phyloP scores from a whole-genome alignment of 1,140 invertebrate genomes.

The Batillaria attramentaria region DNA sequence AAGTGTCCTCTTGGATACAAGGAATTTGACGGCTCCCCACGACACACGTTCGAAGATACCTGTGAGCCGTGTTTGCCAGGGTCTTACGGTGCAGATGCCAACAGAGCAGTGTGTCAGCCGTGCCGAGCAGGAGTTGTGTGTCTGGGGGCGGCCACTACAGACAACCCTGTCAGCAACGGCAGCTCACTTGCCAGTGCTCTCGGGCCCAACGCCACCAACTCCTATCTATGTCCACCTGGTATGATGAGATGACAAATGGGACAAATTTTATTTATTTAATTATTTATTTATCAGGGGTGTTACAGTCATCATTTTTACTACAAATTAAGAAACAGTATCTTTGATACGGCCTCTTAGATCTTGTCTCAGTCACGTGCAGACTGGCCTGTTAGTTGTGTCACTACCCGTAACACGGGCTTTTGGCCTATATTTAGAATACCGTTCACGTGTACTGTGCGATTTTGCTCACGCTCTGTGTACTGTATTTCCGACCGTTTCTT shows the following conservation, averaged over 20 bases:
- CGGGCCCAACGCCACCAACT: conserved; percentile 60
- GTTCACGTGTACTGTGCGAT: no score
- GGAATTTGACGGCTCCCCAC: conserved; percentile 58
- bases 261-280: no score
- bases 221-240: conserved; percentile 67
- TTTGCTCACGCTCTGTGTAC: no score
- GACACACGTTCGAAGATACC: conserved; percentile 61
- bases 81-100: conserved; percentile 57
- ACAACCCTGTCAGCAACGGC: conserved; percentile 60
- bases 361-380: no score
- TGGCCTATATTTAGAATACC: no score
- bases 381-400: no score
- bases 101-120: conserved; percentile 55
- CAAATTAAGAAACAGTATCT: no score
- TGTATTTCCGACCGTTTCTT: no score
- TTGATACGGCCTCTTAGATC: no score
- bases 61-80: conserved; percentile 66
- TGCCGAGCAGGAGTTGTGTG: conserved; percentile 69
- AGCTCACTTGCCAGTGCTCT: conserved; percentile 48
- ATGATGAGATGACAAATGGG: conserved; percentile 17
- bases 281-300: no score
- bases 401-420: no score
- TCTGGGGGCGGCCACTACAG: conserved; percentile 57
- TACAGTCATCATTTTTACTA: no score
- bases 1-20: conserved; percentile 67